A percentile compares a stretch with the other conserved stretches of the same genome.
Conservation (phyloP, 1,140 invertebrate species). For the Zaprionus taronus region DNA sequence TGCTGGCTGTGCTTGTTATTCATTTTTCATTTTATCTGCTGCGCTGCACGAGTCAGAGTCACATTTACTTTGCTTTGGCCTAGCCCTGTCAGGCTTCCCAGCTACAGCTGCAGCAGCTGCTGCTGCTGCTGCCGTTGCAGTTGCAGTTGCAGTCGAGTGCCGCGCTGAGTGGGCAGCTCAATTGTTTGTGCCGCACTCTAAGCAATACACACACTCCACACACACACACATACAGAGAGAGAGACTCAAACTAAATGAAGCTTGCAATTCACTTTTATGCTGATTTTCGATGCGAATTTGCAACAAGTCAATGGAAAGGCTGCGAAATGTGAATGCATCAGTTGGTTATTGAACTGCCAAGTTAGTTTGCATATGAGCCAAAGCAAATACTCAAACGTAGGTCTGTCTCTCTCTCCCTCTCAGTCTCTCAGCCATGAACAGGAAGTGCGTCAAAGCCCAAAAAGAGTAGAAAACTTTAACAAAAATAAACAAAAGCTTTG, state of each 20-base stretch:
- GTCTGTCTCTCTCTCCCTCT: neutral
- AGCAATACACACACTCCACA: slow-evolving; percentile 26
- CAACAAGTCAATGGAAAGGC: slow-evolving; percentile 39
- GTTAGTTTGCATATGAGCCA: slow-evolving; percentile 20
- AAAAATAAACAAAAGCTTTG: slow-evolving; percentile 20
- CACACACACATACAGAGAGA: neutral
- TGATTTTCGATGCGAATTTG: slow-evolving; percentile 62
- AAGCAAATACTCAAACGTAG: slow-evolving; percentile 36
- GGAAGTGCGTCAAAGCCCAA: slow-evolving; percentile 51
- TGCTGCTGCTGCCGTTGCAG: slow-evolving; percentile 29
- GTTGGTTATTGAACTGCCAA: slow-evolving; percentile 70
- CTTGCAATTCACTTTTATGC: slow-evolving; percentile 74
- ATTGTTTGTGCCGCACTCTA: slow-evolving; percentile 42
- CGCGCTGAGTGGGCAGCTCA: slow-evolving; percentile 48
- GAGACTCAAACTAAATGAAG: slow-evolving; percentile 47
- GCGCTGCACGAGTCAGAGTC: slow-evolving; percentile 29
- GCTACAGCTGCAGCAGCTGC: slow-evolving; percentile 19
- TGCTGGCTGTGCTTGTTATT: neutral
- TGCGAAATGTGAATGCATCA: slow-evolving; percentile 65
- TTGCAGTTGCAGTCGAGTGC: slow-evolving; percentile 56
- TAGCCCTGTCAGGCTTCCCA: slow-evolving; percentile 64
- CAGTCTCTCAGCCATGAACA: slow-evolving; percentile 40
- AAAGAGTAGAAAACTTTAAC: neutral
- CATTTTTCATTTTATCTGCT: slow-evolving; percentile 21
- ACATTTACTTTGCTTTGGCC: slow-evolving; percentile 63